Conservation (phyloP, 2,797 vertebrate species). For the Gephyroberyx darwinii region DNA sequence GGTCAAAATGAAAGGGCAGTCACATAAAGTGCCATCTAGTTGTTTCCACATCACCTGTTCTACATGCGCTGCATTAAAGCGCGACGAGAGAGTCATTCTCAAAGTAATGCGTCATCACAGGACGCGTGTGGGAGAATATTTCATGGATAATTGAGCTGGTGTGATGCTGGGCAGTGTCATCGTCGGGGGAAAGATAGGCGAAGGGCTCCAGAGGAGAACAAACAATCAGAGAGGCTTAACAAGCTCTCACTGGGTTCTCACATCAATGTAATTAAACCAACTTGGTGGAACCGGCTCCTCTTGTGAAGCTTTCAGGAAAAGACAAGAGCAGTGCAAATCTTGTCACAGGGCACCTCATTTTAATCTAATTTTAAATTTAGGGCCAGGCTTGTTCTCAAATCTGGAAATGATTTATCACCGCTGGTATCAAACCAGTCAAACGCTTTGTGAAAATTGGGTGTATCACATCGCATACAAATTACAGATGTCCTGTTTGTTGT, state of each 20-base stretch:
- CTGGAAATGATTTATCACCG: not conserved
- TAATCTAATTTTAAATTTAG: slow-evolving; percentile 10
- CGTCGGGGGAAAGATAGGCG: slow-evolving; percentile 51
- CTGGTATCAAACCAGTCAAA: too few species aligned
- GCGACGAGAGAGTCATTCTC: slow-evolving; percentile 49
- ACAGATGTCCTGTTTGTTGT: not conserved
- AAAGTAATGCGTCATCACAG: slow-evolving; percentile 48
- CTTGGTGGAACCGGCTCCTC: slow-evolving; percentile 53
- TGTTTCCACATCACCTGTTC: not conserved
- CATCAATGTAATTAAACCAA: slow-evolving; percentile 65
- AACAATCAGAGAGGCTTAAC: slow-evolving; percentile 70
- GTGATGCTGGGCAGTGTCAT: slow-evolving; percentile 61
- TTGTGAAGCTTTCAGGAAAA: slow-evolving; percentile 32
- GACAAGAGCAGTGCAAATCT: not conserved
- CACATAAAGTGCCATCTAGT: not conserved
- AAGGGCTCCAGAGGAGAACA: slow-evolving; percentile 62
- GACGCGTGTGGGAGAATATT: slow-evolving; percentile 62
- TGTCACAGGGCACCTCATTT: slow-evolving; percentile 17
- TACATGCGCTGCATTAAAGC: slow-evolving; percentile 30
- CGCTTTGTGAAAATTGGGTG: not conserved
- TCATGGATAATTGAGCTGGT: slow-evolving; percentile 68
- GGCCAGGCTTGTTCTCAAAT: not conserved
- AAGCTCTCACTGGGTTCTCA: slow-evolving; percentile 60
- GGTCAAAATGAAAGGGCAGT: slow-evolving; percentile 2
- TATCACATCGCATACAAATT: not conserved